phyloP scores from a whole-genome alignment of 2,888 invertebrate species.

The Erynnis tages region DNA sequence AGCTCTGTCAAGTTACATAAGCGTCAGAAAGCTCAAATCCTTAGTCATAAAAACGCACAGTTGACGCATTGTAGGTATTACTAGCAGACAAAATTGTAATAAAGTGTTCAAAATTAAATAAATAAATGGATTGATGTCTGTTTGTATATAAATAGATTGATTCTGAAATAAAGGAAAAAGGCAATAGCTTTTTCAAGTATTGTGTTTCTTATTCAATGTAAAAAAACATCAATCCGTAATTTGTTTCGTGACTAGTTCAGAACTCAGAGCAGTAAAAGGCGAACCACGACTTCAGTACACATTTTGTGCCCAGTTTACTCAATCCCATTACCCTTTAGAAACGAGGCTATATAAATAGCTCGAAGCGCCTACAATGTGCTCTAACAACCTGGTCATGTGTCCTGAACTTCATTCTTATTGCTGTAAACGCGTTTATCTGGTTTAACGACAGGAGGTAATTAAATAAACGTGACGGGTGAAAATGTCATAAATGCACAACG shows the following conservation, averaged over 20 bases:
- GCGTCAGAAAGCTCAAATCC: conserved; percentile 19
- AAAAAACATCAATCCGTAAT: conserved; percentile 7
- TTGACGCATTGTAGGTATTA: background rate
- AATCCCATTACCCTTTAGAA: conserved; percentile 20
- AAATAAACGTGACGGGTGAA: background rate
- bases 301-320: conserved; percentile 17
- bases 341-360: conserved; percentile 1
- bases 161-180: no score
- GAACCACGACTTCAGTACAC: conserved; percentile 15
- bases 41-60: conserved; percentile 7
- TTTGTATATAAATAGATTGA: no score
- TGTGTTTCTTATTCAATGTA: no score
- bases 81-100: background rate
- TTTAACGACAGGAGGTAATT: background rate
- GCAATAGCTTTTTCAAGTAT: no score
- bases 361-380: background rate
- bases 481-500: no score
- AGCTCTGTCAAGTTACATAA: conserved; percentile 19
- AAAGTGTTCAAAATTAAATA: no score
- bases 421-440: background rate
- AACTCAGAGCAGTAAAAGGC: conserved; percentile 20
- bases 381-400: background rate
- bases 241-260: conserved; percentile 4
- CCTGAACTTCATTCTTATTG: background rate
- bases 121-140: no score